Conservation (phyloP, 64 coral and sea anemone species). For the Cladopsammia gracilis region DNA sequence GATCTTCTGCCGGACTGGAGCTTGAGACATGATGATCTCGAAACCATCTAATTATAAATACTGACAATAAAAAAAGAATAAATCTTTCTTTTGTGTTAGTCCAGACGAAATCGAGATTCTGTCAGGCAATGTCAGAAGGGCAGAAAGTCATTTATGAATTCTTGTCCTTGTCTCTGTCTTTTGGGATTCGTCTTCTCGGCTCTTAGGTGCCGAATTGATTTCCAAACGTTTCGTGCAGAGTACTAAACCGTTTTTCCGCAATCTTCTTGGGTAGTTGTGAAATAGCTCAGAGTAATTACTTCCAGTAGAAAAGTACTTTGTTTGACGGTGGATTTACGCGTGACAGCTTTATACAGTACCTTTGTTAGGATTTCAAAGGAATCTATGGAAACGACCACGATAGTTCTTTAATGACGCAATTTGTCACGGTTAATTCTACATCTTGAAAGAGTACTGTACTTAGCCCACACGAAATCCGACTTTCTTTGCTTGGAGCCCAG, state of each 20-base stretch:
- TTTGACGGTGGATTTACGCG: neutral
- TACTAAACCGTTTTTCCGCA: neutral
- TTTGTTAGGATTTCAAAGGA: neutral
- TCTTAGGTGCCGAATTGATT: neutral
- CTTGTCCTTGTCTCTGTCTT: neutral
- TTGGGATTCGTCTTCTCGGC: neutral
- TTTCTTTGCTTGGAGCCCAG: too few relatives aligned
- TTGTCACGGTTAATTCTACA: neutral
- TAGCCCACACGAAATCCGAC: too few relatives aligned
- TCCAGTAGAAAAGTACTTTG: neutral
- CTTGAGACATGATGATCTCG: neutral
- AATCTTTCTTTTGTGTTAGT: neutral
- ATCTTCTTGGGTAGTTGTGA: neutral
- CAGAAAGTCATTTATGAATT: neutral
- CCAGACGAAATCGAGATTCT: neutral
- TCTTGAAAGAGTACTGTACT: too few relatives aligned
- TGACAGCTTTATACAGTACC: neutral
- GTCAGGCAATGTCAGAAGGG: neutral
- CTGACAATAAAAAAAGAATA: neutral
- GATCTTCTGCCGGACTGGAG: neutral
- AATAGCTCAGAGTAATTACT: neutral
- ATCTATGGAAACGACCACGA: neutral
- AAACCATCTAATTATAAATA: neutral
- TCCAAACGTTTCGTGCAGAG: neutral
- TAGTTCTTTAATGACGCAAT: neutral